These are phyloP conservation scores for Myotis lucifugus DNA, from an alignment of 2,113 vertebrate genomes.

Conservation along the genomic window DNA sequence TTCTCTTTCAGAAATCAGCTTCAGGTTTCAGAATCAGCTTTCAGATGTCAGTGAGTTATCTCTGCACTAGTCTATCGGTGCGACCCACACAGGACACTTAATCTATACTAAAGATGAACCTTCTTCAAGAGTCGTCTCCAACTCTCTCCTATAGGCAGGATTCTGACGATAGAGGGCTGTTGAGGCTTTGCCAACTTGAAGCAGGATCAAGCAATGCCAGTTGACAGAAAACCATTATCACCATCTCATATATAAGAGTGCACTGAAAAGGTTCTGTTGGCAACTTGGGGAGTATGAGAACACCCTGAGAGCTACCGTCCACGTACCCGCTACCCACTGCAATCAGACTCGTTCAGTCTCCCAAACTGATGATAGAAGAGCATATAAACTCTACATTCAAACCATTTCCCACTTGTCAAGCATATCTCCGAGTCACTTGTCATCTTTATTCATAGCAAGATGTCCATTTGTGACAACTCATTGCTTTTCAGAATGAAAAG, in stretches of 20 bases:
- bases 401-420: conserved; percentile 59
- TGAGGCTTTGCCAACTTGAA: not conserved
- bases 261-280: not conserved
- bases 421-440: conserved; percentile 60
- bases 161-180: not conserved
- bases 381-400: conserved; percentile 50
- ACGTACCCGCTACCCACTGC: not conserved
- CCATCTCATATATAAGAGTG: not conserved
- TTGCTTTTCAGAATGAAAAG: conserved; percentile 69
- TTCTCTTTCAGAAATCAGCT: not conserved
- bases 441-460: conserved; percentile 75
- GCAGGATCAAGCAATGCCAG: not conserved
- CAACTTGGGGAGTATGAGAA: not conserved
- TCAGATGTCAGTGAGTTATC: not conserved
- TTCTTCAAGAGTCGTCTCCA: not conserved
- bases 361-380: not conserved
- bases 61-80: not conserved
- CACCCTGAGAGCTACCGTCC: not conserved
- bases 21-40: not conserved
- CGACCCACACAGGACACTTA: not conserved
- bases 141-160: not conserved
- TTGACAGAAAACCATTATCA: not conserved
- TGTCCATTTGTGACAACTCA: conserved; percentile 65
- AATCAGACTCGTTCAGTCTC: not conserved
- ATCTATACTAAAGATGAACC: not conserved